Evolutionary conservation across 2,113 vertebrate species (phyloP).

Genomic region (Siniperca knerii): DNA sequence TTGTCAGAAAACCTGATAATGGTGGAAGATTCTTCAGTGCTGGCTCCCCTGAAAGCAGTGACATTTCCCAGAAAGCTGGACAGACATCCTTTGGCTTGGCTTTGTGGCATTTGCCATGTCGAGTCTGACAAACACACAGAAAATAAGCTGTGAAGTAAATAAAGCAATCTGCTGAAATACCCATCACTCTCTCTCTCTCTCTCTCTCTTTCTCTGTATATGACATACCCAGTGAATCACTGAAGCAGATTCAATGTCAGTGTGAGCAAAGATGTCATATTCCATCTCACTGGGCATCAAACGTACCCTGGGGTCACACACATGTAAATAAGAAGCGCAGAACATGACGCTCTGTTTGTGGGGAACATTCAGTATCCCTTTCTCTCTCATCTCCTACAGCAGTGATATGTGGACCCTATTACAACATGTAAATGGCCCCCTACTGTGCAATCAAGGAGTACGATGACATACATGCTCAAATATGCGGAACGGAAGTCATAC

Average conservation of each 20-base stretch:
- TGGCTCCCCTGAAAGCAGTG: constrained; percentile 11
- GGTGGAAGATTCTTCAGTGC: constrained; percentile 13
- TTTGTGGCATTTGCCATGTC: constrained; percentile 31
- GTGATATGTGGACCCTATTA: constrained; percentile 73
- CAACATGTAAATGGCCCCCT: constrained; percentile 79
- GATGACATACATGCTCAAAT: constrained; percentile 26
- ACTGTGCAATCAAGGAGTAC: constrained; percentile 38
- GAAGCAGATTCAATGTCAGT: constrained; percentile 25
- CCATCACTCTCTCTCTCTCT: constrained; percentile 29
- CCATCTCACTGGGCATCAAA: constrained; percentile 71
- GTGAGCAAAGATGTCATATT: constrained; percentile 62
- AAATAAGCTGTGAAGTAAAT: constrained; percentile 64
- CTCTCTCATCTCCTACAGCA: constrained; percentile 53
- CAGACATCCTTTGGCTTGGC: constrained; percentile 37
- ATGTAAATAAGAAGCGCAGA: constrained; percentile 48
- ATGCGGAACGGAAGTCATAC: constrained; percentile 28
- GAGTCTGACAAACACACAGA: constrained; percentile 51
- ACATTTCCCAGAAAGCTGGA: constrained; percentile 31
- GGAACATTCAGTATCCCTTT: constrained; percentile 2
- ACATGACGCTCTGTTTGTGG: constrained; percentile 57
- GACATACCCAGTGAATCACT: constrained; percentile 1
- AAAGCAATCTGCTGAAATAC: constrained; percentile 65
- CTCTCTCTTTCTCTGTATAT: not conserved
- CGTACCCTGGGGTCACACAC: constrained; percentile 39
- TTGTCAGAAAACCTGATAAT: constrained; percentile 35